Evolutionary conservation across 2,888 invertebrate genomes (phyloP).

Genomic region (Lasioglossum marginatum): DNA sequence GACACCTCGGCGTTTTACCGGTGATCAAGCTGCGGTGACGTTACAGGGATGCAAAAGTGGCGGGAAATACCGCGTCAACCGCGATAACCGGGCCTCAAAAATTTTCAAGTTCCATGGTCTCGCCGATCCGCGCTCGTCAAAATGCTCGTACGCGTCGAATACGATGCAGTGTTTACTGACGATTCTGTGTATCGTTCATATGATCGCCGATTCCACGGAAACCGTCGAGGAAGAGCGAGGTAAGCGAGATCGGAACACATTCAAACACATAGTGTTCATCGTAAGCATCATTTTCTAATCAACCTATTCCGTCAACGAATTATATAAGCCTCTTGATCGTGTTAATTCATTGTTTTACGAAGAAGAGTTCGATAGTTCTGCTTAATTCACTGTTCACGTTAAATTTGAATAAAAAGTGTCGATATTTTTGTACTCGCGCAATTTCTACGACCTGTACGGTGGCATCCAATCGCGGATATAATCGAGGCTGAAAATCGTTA

Average conservation of each 20-base stretch:
- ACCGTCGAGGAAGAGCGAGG: slow-evolving; percentile 49
- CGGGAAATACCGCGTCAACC: slow-evolving; percentile 36
- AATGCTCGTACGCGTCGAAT: slow-evolving; percentile 46
- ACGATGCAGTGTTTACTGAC: slow-evolving; percentile 59
- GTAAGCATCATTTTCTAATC: too few species aligned
- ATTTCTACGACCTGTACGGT: too few species aligned
- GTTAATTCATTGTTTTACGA: too few species aligned
- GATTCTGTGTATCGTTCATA: slow-evolving; percentile 48
- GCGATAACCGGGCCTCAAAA: slow-evolving; percentile 39
- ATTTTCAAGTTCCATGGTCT: slow-evolving; percentile 33
- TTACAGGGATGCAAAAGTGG: slow-evolving; percentile 36
- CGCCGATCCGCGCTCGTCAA: slow-evolving; percentile 39
- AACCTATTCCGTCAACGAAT: background rate
- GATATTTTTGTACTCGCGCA: background rate
- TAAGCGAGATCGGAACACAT: slow-evolving; percentile 26
- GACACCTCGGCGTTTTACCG: background rate
- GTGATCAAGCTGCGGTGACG: slow-evolving; percentile 16
- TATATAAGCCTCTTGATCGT: too few species aligned
- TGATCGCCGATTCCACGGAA: slow-evolving; percentile 40
- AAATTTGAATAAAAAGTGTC: background rate
- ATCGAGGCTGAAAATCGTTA: background rate
- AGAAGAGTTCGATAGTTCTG: background rate
- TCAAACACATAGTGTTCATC: too few species aligned
- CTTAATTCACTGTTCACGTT: too few species aligned
- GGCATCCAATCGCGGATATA: too few species aligned